These are phyloP conservation scores for Sycophila texana DNA, from an alignment of 2,888 invertebrate species.

Conservation along the genomic window DNA sequence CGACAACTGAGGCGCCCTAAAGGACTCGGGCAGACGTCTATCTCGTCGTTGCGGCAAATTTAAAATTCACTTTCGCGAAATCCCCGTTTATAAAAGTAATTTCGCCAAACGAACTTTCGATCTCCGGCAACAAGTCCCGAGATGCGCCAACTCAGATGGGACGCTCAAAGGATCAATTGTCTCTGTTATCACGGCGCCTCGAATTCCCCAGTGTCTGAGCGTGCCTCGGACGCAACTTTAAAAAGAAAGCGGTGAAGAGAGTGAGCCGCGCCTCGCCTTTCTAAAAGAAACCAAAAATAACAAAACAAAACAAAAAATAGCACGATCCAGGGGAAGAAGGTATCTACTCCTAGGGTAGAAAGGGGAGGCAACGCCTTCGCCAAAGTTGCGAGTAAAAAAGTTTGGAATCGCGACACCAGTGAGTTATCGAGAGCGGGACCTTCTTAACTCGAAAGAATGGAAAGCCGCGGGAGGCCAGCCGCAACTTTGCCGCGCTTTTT, in stretches of 20 bases:
- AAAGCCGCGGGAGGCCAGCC: slow-evolving; percentile 17
- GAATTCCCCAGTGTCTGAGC: not conserved
- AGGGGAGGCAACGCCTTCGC: not conserved
- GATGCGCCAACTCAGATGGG: not conserved
- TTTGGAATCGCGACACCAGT: slow-evolving; percentile 6
- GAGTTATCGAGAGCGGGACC: not conserved
- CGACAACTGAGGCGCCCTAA: too few relatives aligned
- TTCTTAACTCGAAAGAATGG: slow-evolving; percentile 9
- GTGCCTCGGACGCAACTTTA: not conserved
- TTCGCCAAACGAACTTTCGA: not conserved
- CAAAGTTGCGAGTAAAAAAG: slow-evolving; percentile 31
- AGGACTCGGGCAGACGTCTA: too few relatives aligned
- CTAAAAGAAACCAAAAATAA: not conserved
- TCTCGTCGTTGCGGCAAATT: too few relatives aligned
- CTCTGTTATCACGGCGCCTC: not conserved
- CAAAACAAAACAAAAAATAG: not conserved
- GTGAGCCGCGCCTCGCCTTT: not conserved
- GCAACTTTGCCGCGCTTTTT: not conserved
- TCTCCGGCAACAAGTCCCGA: not conserved
- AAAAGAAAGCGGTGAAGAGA: not conserved
- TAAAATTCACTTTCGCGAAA: not conserved
- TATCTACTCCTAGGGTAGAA: not conserved
- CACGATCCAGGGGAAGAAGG: not conserved
- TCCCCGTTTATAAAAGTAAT: not conserved
- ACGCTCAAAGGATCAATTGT: not conserved